Evolutionary conservation across 37 sponge, comb jelly and placozoan genomes (phyloP), one percentile per base, ranked within the genome.

Genomic region (Crambe crambe): DNA sequence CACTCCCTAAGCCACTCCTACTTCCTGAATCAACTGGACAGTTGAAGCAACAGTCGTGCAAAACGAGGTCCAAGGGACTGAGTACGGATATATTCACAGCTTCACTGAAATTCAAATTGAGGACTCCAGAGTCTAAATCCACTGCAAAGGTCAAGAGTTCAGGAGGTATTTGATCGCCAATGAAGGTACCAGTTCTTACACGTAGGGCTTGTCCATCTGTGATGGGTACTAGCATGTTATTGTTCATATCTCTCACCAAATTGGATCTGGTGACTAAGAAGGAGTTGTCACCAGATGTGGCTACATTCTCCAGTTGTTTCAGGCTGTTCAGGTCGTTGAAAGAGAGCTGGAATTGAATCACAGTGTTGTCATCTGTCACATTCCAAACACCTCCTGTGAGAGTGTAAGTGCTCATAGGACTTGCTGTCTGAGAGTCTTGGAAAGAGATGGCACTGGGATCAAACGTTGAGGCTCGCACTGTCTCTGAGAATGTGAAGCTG

Each of bases 21-120:
- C 74, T 62, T 26, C 36, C 40, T 20, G 63, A 44, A 23, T 41
- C 57, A 29, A 4, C 37, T 30, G 70, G 31, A 62, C 74, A 72
- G 56, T 90, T 74, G 63, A 39, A 84, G 58, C 89, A 87, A 72
- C 95, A 94, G 30, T 90, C 91, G n/a, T 76, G 81, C 2, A 96
- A 21, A 39, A 61, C 84, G 57, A 96, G 74, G 8, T 90, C 73
- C n/a, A 32, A 51, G 6, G 80, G 72, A n/a, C 82, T 36, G 27
- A 96, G 62, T 38, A 86, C 61, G 26, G 91, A 75, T 32, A 93
- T 79, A 66, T 90, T 90, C 39, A 96, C 86, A 38, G 91, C 91
- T 73, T 96, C 97, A 70, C 71, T 85, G 80, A 96, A 96, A 20
- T 81, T 82, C 42, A 96, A 72, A 0, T 70, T 31, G 17, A 96